Base-by-base conservation (phyloP, 2,797 vertebrate species). In the Tragelaphus oryx region DNA sequence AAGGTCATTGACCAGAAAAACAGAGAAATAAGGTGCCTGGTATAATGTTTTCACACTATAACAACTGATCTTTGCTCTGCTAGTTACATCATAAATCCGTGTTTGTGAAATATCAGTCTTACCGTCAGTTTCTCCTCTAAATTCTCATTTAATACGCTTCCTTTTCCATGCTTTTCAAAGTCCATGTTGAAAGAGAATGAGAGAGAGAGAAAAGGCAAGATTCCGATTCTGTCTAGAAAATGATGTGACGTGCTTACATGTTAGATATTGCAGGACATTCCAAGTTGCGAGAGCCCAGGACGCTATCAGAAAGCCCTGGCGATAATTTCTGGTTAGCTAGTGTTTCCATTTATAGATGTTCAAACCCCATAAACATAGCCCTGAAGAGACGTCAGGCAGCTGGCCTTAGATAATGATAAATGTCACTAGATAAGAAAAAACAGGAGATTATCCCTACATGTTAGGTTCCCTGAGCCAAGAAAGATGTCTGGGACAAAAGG, bases 281-380 rank as follows among this genome's bases (percentile, higher is more conserved):
- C 97, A 97, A 98, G 97, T 94, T 18, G 84, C 97, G 98, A 97
- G 97, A 93, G 93, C 95, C 81, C 80, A 97, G 97, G 98, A 98
- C 98, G 98, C 98, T 98, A 98, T 98, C 98, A 98, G 98, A 98
- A 97, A 98, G 98, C 59, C 54, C 98, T 96, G 97, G 97, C 97
- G 97, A 98, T 98, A 98, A 98, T 98, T 98, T 98, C 98, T 98
- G 98, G 97, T 97, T 98, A 98, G 98, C 95, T 37, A 96, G 92
- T 98, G 98, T 98, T 99, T 99, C 99, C 99, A 99, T 99, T 99
- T 99, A 99, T 99, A 99, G 99, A 98, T 94, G 88, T 98, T 84
- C 96, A 99, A 99, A 99, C 98, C 98, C 98, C 98, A 99, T 98
- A 99, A 99, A 99, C 99, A 99, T 99, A 99, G 98, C 97, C 41